phyloP scores from a whole-genome alignment of 2,113 vertebrate genomes.

The Muscicapa adusta region DNA sequence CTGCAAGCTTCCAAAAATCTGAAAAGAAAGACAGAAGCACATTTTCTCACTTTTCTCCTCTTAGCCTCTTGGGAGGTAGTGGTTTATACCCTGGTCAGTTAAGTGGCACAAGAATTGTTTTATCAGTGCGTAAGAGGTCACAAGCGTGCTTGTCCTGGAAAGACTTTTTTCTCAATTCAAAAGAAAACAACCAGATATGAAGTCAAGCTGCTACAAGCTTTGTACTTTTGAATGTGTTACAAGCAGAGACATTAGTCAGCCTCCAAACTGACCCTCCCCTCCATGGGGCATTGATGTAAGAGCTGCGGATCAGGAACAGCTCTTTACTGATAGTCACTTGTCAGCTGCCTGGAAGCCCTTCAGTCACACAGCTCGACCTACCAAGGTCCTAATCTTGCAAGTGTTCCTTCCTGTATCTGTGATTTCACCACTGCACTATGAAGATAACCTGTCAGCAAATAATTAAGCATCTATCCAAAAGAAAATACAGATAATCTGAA shows the following conservation, averaged over 20 bases:
- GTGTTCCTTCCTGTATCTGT: not conserved
- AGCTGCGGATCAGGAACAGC: not conserved
- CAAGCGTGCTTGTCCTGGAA: not conserved
- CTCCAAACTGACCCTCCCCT: not conserved
- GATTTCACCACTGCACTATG: not conserved
- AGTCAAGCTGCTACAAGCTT: not conserved
- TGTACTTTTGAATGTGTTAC: not conserved
- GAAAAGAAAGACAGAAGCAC: not conserved
- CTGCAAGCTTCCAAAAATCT: not conserved
- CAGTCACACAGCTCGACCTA: not conserved
- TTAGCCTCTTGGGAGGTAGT: not conserved
- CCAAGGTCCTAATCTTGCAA: not conserved
- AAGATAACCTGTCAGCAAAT: not conserved
- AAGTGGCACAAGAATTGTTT: not conserved
- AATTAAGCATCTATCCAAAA: not conserved
- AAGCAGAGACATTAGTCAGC: not conserved
- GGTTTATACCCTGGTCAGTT: not conserved
- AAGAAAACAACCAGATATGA: not conserved
- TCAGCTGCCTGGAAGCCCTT: not conserved
- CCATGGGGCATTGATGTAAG: accelerated
- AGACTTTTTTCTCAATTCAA: not conserved
- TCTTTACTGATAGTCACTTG: not conserved
- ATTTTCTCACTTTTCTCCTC: not conserved
- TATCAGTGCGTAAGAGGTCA: not conserved
- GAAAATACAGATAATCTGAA: not conserved